Evolutionary conservation across 1,140 invertebrate species (phyloP), one percentile per base, ranked within the genome.

Genomic region (Cyclina sinensis): DNA sequence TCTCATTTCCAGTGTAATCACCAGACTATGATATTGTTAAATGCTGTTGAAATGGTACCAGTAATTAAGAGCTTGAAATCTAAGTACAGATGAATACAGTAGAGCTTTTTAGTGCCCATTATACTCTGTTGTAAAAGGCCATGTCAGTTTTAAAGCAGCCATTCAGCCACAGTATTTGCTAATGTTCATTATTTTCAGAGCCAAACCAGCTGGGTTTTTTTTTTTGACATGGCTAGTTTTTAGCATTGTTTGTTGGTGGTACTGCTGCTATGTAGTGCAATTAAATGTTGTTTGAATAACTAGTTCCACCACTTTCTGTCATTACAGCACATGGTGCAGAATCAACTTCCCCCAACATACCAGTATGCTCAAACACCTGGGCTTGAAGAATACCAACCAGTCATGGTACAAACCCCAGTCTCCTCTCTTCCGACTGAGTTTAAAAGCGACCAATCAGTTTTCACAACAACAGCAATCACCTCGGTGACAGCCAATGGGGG

Each of bases 241-340:
- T n/a, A n/a, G n/a, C n/a, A n/a, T n/a, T n/a, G n/a, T n/a, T n/a
- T n/a, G n/a, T n/a, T n/a, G n/a, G n/a, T n/a, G n/a, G n/a, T n/a
- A n/a, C n/a, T n/a, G n/a, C n/a, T n/a, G n/a, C n/a, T 48, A 11
- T 18, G 7, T 48, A 48, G 7, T 57, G 51, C 51, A 57, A 4
- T 21, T 21, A 4, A 57, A n/a, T 27, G 24, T 62, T n/a, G 24
- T 62, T 62, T 57, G 9, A 21, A 21, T 57, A 21, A 57, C 16
- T 14, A 14, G 16, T 57, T 57, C 14, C 3, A 21, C n/a, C 54
- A 83, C 32, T 88, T 48, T 82, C 21, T 91, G 0, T 88, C 18
- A 90, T 97, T 98, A 27, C 97, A 98, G 98, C 98, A 98, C 97
- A 98, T 98, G 97, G 98, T 99, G 96, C 98, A 98, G 96, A 97